Evolutionary conservation across 2,888 invertebrate genomes (phyloP).

Genomic region (Harmothoe impar): DNA sequence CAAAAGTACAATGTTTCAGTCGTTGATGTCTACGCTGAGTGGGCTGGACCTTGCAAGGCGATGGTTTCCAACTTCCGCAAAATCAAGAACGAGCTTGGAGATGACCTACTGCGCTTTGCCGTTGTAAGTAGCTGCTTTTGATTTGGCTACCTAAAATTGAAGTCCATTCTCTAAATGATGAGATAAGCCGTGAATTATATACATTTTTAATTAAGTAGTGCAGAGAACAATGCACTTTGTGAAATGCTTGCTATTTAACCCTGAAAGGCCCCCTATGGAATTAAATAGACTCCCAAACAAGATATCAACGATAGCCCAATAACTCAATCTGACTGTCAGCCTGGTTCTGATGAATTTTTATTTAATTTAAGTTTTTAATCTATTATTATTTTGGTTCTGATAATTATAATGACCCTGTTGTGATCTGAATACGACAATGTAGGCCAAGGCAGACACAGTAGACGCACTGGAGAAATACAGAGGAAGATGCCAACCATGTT

Average conservation of each 20-base stretch:
- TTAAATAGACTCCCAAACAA: no score
- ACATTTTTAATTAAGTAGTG: not conserved
- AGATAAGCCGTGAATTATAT: not conserved
- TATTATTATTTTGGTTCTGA: not conserved
- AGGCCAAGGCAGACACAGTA: conserved; percentile 92
- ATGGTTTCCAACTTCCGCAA: conserved; percentile 93
- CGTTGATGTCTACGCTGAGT: conserved; percentile 93
- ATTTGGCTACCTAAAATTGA: not conserved
- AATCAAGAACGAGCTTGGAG: conserved; percentile 93
- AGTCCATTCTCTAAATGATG: not conserved
- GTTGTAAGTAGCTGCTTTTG: conserved; percentile 85
- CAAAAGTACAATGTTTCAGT: conserved; percentile 87
- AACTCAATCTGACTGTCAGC: no score
- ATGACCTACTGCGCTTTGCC: conserved; percentile 91
- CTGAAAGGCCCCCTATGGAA: no score
- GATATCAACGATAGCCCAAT: no score
- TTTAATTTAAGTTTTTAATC: no score
- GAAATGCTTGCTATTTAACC: no score
- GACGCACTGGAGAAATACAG: conserved; percentile 89
- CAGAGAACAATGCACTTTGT: no score
- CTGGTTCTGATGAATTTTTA: no score
- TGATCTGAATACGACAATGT: conserved; percentile 71
- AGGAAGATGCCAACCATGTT: conserved; percentile 93
- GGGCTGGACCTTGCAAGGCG: conserved; percentile 95
- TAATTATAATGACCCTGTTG: not conserved